Evolutionary conservation across 2,797 vertebrate species (phyloP).

Genomic region (Heteromormyrus szaboi): DNA sequence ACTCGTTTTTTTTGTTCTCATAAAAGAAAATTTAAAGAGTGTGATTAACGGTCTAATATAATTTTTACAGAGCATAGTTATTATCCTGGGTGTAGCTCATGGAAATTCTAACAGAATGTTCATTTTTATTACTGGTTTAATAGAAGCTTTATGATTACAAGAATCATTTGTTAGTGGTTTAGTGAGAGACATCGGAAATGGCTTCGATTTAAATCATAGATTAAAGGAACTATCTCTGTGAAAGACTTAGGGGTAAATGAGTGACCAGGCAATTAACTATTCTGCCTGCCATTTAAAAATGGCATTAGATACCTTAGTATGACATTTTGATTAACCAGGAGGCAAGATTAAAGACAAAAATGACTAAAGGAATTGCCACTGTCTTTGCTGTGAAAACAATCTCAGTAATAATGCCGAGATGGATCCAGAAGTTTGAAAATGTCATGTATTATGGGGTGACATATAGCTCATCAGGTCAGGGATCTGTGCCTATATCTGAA

Average conservation of each 20-base stretch:
- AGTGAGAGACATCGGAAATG: background rate
- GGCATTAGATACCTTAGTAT: background rate
- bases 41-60: background rate
- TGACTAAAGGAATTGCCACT: background rate
- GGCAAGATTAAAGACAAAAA: background rate
- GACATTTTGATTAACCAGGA: background rate
- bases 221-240: too few species aligned
- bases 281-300: background rate
- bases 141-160: background rate
- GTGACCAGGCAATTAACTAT: background rate
- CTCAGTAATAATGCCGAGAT: background rate
- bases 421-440: background rate
- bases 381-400: background rate
- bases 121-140: background rate
- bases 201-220: background rate
- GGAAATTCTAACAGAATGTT: background rate
- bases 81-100: background rate
- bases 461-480: background rate
- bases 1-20: background rate
- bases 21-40: slow-evolving; percentile 1
- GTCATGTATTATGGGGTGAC: background rate
- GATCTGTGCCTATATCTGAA: background rate
- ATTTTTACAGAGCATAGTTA: background rate
- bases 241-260: background rate
- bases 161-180: slow-evolving; percentile 5